A percentile compares a stretch with the other conserved stretches of the same genome.
Evolutionary conservation across 1,140 invertebrate species (phyloP).

Genomic region (Aricia agestis): DNA sequence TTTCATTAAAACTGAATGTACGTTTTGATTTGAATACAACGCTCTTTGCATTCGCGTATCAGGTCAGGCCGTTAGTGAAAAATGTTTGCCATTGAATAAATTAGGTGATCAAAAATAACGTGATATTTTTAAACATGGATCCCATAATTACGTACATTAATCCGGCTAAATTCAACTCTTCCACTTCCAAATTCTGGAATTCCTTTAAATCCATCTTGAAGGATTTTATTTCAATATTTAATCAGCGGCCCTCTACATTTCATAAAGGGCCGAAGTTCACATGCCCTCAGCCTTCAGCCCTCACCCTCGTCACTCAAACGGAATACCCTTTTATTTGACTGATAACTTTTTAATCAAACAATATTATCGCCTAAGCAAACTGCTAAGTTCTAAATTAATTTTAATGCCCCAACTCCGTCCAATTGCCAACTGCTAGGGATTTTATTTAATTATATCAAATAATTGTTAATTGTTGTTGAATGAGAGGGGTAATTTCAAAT

Average conservation of each 20-base stretch:
- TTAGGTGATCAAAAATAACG: too few species aligned
- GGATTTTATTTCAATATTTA: not conserved
- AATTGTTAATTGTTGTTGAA: not conserved
- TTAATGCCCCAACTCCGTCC: not conserved
- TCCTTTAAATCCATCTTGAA: not conserved
- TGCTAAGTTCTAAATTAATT: not conserved
- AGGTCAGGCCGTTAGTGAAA: too few species aligned
- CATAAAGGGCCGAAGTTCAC: not conserved
- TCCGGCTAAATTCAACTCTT: too few species aligned
- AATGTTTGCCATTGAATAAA: too few species aligned
- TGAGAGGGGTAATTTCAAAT: too few species aligned
- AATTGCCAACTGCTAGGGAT: not conserved
- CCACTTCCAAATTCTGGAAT: not conserved
- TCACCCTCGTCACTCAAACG: not conserved
- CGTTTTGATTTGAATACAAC: not conserved
- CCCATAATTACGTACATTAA: too few species aligned
- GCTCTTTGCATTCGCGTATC: too few species aligned
- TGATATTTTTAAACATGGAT: too few species aligned
- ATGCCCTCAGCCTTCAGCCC: not conserved
- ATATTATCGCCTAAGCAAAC: not conserved
- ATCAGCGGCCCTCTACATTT: not conserved
- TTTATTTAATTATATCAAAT: not conserved
- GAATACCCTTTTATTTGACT: not conserved
- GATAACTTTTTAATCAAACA: constrained; percentile 1
- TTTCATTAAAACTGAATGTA: not conserved